A percentile compares a stretch with the other conserved stretches of the same genome.
These are phyloP conservation scores for Leptinotarsa tumamoca DNA, from an alignment of 2,888 invertebrate species.

Conservation along the genomic window DNA sequence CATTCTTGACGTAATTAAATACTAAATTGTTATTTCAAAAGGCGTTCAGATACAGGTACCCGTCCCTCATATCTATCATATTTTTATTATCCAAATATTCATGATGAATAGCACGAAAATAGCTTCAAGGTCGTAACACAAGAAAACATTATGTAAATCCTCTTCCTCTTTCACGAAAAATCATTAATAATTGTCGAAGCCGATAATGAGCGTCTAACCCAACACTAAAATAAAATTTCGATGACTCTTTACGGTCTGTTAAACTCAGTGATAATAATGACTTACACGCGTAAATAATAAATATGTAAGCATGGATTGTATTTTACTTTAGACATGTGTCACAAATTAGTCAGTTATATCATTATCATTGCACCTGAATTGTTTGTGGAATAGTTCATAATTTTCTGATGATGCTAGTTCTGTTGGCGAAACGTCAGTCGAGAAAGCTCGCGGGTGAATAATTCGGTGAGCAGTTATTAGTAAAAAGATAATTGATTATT, in stretches of 20 bases:
- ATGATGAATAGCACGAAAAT: conserved; percentile 30
- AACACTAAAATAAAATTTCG: conserved; percentile 15
- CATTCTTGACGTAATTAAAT: not conserved
- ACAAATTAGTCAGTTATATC: too few species aligned
- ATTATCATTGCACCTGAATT: too few species aligned
- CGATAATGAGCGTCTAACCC: conserved; percentile 17
- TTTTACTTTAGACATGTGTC: not conserved
- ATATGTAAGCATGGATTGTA: not conserved
- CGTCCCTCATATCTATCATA: conserved; percentile 3
- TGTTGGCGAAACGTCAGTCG: too few species aligned
- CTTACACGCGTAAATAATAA: not conserved
- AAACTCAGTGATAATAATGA: conserved; percentile 15
- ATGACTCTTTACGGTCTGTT: conserved; percentile 20
- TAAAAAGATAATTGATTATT: too few species aligned
- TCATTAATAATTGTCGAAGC: conserved; percentile 38
- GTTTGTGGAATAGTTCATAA: too few species aligned
- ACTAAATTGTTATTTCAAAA: not conserved
- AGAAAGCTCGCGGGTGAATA: too few species aligned
- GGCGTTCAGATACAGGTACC: not conserved
- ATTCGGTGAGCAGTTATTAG: too few species aligned
- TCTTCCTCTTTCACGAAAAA: conserved; percentile 39
- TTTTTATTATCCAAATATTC: conserved; percentile 32
- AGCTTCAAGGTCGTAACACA: conserved; percentile 38
- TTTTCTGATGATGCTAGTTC: too few species aligned
- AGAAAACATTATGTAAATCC: conserved; percentile 42